phyloP scores from a whole-genome alignment of 2,888 invertebrate species.

The Cyclophora albipunctata region DNA sequence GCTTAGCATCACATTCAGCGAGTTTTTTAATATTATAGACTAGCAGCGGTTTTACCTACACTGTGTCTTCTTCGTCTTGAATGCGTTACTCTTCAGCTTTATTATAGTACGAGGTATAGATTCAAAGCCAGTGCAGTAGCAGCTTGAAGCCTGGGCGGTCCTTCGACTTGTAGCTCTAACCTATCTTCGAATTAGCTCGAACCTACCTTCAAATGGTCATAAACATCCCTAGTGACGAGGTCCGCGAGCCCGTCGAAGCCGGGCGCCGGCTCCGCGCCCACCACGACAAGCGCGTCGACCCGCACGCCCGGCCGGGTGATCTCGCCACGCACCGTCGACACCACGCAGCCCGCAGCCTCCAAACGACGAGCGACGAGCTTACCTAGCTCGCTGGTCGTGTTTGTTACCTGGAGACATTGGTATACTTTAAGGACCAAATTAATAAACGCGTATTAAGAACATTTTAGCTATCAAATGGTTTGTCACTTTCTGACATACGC shows the following conservation, averaged over 20 bases:
- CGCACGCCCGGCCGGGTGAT: slow-evolving; percentile 22
- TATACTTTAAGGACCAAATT: slow-evolving; percentile 7
- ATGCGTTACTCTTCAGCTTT: too few relatives aligned
- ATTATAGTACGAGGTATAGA: too few relatives aligned
- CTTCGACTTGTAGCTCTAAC: too few relatives aligned
- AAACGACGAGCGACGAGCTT: slow-evolving; percentile 41
- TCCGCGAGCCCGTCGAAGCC: slow-evolving; percentile 43
- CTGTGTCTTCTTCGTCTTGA: too few relatives aligned
- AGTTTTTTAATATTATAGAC: too few relatives aligned
- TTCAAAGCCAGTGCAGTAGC: too few relatives aligned
- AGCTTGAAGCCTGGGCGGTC: too few relatives aligned
- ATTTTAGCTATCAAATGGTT: too few relatives aligned
- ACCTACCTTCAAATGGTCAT: slow-evolving; percentile 53
- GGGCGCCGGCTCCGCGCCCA: slow-evolving; percentile 43
- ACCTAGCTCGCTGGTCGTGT: slow-evolving; percentile 45
- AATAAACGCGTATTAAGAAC: too few relatives aligned
- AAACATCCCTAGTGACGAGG: slow-evolving; percentile 50
- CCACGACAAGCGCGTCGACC: slow-evolving; percentile 52
- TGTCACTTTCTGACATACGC: too few relatives aligned
- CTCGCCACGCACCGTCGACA: slow-evolving; percentile 31
- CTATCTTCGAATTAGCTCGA: slow-evolving; percentile 58
- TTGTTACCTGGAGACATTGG: slow-evolving; percentile 43
- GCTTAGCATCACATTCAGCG: too few relatives aligned
- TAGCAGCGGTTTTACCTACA: too few relatives aligned
- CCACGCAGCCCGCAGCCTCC: slow-evolving; percentile 43